Percentiles rank a stretch among this genome's conserved stretches.
Conservation (phyloP, 1,140 invertebrate genomes). For the Eriocheir sinensis region DNA sequence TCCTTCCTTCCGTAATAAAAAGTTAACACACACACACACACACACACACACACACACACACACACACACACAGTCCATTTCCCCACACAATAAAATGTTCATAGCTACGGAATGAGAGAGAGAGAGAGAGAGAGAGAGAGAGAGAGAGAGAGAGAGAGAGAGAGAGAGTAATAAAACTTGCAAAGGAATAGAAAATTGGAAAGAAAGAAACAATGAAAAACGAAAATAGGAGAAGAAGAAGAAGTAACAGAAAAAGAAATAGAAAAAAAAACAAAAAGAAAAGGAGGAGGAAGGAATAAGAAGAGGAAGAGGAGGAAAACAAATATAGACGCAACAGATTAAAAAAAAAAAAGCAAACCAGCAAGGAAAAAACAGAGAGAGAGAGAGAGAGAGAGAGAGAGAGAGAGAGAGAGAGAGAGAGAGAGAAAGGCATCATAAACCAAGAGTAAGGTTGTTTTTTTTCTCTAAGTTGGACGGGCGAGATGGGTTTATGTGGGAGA, state of each 20-base stretch:
- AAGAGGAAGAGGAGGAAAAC: neutral
- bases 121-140: neutral
- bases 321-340: neutral
- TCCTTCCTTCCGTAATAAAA: too few species aligned
- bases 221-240: neutral
- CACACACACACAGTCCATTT: conserved; percentile 49
- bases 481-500: neutral
- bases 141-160: neutral
- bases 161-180: neutral
- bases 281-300: neutral
- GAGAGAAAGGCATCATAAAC: neutral
- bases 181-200: neutral
- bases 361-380: neutral
- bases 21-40: conserved; percentile 35
- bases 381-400: neutral
- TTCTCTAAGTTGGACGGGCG: neutral
- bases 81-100: too few species aligned
- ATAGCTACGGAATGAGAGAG: neutral
- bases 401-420: conserved; percentile 30
- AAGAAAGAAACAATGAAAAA: neutral
- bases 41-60: conserved; percentile 52
- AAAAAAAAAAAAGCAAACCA: neutral
- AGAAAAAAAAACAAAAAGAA: neutral
- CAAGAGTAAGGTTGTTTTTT: neutral
- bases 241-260: neutral